Percentiles rank a stretch among this genome's conserved stretches.
Conservation (phyloP, 2,113 vertebrate species). For the Narcine bancroftii region DNA sequence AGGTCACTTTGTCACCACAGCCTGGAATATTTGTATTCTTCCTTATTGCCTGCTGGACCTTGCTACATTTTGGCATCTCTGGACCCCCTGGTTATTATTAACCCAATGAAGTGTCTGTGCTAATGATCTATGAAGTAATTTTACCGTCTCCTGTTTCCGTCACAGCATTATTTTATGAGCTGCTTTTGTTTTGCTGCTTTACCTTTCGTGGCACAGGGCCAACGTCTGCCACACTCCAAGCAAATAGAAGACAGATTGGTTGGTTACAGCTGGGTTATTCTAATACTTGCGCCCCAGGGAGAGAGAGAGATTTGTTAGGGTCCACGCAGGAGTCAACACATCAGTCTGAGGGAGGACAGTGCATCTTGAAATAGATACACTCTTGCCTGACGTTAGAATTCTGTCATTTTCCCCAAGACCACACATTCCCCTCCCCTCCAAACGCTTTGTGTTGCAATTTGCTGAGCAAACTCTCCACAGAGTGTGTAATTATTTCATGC, state of each 20-base stretch:
- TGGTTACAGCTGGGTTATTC: constrained; percentile 8
- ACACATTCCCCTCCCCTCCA: background rate
- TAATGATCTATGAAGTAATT: background rate
- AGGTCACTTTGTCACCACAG: background rate
- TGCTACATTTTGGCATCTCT: background rate
- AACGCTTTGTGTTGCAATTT: background rate
- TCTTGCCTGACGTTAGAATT: background rate
- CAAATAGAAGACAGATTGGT: constrained; percentile 23
- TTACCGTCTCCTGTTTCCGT: background rate
- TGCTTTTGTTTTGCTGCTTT: background rate
- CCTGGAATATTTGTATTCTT: constrained; percentile 1
- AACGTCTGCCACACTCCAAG: background rate
- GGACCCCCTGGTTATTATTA: background rate
- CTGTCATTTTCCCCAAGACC: background rate
- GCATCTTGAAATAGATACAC: background rate
- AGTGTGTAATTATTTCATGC: background rate
- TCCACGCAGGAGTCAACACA: background rate
- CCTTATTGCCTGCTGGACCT: background rate
- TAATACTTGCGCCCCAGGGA: background rate
- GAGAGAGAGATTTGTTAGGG: background rate
- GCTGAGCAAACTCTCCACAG: background rate
- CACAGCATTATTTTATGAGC: background rate
- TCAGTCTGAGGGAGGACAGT: background rate
- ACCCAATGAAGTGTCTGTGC: background rate
- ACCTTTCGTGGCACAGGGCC: background rate